Evolutionary conservation across 2,888 invertebrate species (phyloP).

Genomic region (Notodonta ziczac): DNA sequence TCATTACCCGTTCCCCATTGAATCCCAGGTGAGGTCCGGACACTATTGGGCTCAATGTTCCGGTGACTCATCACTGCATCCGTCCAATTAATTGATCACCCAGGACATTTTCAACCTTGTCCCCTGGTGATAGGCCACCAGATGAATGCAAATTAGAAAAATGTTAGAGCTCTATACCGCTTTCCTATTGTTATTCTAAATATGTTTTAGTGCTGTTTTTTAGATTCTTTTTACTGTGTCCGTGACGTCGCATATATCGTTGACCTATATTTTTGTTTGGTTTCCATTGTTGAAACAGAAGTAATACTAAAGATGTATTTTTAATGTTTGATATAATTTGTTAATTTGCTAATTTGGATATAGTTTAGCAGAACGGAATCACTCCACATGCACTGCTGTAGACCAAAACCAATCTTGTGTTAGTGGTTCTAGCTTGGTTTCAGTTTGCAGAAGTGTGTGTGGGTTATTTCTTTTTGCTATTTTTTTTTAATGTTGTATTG

Average conservation of each 20-base stretch:
- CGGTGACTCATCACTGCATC: constrained; percentile 71
- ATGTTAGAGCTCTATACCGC: constrained; percentile 38
- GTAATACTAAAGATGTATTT: constrained; percentile 1
- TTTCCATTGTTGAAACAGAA: constrained; percentile 6
- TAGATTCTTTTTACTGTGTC: constrained; percentile 54
- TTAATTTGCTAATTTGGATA: too few relatives aligned
- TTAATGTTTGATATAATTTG: too few relatives aligned
- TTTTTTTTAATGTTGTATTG: too few relatives aligned
- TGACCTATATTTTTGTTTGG: constrained; percentile 57
- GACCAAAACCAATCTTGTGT: too few relatives aligned
- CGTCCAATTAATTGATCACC: constrained; percentile 34
- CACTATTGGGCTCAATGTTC: constrained; percentile 67
- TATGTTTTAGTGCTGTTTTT: constrained; percentile 53
- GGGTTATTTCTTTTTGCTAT: too few relatives aligned
- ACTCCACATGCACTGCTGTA: too few relatives aligned
- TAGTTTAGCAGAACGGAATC: too few relatives aligned
- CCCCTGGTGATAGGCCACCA: constrained; percentile 17
- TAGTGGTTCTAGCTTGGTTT: too few relatives aligned
- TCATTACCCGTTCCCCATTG: constrained; percentile 52
- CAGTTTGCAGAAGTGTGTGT: too few relatives aligned
- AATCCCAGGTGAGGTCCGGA: constrained; percentile 66
- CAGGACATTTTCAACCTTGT: constrained; percentile 33
- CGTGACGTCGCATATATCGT: constrained; percentile 51
- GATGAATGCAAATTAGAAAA: constrained; percentile 16
- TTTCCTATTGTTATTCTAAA: constrained; percentile 66